Evolutionary conservation across 2,113 vertebrate genomes (phyloP).

Genomic region (Heptranchias perlo): DNA sequence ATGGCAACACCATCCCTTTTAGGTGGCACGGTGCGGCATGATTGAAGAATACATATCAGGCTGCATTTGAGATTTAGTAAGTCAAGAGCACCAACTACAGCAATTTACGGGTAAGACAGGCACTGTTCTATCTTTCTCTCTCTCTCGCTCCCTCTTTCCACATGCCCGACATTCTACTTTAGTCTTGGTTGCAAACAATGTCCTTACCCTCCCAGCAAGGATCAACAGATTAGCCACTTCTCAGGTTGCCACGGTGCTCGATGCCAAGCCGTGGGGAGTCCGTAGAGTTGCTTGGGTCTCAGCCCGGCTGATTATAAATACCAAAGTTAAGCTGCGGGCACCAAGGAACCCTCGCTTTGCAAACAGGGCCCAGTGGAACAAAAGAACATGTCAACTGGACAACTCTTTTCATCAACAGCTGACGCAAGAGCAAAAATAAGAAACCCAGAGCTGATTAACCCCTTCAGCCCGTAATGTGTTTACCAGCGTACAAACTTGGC

Average conservation of each 20-base stretch:
- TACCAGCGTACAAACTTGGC: neutral
- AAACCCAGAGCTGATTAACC: neutral
- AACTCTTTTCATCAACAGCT: neutral
- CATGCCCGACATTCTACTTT: neutral
- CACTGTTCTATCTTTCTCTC: neutral
- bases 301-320: neutral
- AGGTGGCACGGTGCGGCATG: neutral
- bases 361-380: neutral
- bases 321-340: neutral
- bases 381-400: neutral
- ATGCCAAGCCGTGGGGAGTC: neutral
- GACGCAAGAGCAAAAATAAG: neutral
- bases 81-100: constrained; percentile 8
- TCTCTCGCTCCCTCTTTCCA: neutral
- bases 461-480: neutral
- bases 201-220: neutral
- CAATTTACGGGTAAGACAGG: neutral
- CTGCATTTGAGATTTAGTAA: neutral
- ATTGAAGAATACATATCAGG: neutral
- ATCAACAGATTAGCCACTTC: neutral
- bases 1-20: neutral
- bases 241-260: neutral
- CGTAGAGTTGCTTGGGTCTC: neutral
- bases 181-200: neutral
- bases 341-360: neutral